Base-by-base conservation (phyloP, 2,888 invertebrate species). In the Lasioglossum marginatum region DNA sequence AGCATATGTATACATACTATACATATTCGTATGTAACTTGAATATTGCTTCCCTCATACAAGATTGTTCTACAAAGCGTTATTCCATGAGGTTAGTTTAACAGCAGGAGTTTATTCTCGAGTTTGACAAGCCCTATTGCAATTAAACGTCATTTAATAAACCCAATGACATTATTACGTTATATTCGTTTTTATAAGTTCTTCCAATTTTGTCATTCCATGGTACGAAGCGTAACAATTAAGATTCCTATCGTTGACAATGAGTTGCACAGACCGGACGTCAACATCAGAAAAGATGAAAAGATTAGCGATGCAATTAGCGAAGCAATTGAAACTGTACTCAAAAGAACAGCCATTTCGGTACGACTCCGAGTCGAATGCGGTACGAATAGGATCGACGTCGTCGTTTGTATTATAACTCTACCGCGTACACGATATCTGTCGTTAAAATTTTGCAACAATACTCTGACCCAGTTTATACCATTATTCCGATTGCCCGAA, bases 401-500 rank as follows among this genome's bases (percentile, higher is more conserved):
- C 16, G 31, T 63, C 27, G 63, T 63, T 63, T 31, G 16, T 16
- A 6, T 31, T 31, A 63, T 31, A 14, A 31, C 31, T 31, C 63
- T 63, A 16, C 27, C 31, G 31, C 63, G 16, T 31, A 2, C 16
- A 31, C 31, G 31, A 63, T 31, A 31, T 31, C 63, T 63, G 63
- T 31, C 63, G 63, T 31, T 63, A 63, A 63, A 14, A 63, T 63
- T 63, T 31, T 63, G 16, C 31, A 37, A 66, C 34, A 66, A 66
- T 66, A 66, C 23, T 34, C 34, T 66, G 63, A 63, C 66, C 66
- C 34, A 66, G 52, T 85, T 85, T 75, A 14, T 14, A 37, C 66
- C 66, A 37, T 66, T 34, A 37, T 37, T 66, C 34, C 34, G 66
- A 66, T 66, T 66, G 31, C 34, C 34, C 63, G 66, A 76, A 85